Percentiles rank a stretch among this genome's conserved stretches.
Conservation (phyloP, 2,888 invertebrate genomes). For the Aphelenchoides bicaudatus region DNA sequence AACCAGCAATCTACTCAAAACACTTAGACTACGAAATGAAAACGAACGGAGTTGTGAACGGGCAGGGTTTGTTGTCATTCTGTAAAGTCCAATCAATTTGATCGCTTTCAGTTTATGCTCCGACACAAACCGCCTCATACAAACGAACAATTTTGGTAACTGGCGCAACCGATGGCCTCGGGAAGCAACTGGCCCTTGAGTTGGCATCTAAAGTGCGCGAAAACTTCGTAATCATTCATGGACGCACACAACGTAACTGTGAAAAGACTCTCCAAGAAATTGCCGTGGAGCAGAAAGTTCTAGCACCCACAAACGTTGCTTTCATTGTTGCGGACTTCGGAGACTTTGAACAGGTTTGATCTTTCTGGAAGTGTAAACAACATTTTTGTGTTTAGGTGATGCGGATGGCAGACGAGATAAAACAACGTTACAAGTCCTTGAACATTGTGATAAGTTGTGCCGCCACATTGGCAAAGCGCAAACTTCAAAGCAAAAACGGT, state of each 20-base stretch:
- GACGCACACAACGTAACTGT: conserved; percentile 47
- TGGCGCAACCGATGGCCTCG: conserved; percentile 57
- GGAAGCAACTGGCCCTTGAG: no score
- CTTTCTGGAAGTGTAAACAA: no score
- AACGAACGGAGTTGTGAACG: no score
- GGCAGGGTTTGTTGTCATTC: no score
- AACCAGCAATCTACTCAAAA: no score
- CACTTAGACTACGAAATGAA: no score
- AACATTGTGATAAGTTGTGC: conserved; percentile 57
- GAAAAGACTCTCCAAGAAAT: conserved; percentile 34
- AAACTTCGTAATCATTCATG: conserved; percentile 58
- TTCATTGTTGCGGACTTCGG: conserved; percentile 51
- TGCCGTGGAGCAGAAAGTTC: conserved; percentile 22
- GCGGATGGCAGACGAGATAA: conserved; percentile 50
- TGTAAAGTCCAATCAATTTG: no score
- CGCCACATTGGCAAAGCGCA: conserved; percentile 45
- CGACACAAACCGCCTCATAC: no score
- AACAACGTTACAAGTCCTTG: conserved; percentile 47
- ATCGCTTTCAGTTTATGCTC: no score
- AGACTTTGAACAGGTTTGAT: conserved; percentile 43
- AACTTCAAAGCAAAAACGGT: conserved; percentile 49
- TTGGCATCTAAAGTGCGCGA: conserved; percentile 31
- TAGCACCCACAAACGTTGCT: conserved; percentile 38
- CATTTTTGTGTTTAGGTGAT: conserved; percentile 47
- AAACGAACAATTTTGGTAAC: no score